phyloP scores from a whole-genome alignment of 2,113 vertebrate genomes.

The Morone saxatilis region DNA sequence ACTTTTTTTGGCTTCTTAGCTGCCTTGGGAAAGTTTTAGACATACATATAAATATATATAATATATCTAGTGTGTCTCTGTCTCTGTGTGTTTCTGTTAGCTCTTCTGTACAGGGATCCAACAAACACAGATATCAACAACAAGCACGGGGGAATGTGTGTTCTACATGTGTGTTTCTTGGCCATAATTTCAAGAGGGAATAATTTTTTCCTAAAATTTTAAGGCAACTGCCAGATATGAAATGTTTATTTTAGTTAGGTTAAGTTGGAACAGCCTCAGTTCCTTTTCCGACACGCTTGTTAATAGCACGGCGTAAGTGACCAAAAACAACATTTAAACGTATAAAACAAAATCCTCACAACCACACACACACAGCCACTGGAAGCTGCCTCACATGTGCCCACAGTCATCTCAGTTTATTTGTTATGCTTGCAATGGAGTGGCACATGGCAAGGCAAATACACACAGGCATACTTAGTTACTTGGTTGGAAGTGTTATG shows the following conservation, averaged over 20 bases:
- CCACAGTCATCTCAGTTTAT: constrained; percentile 23
- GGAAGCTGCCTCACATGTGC: constrained; percentile 18
- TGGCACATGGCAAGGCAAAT: constrained; percentile 27
- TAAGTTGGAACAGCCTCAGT: constrained; percentile 20
- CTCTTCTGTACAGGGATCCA: constrained; percentile 36
- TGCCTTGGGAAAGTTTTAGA: not conserved
- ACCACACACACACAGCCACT: constrained; percentile 19
- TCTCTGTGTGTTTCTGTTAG: constrained; percentile 1
- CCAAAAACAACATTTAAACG: constrained; percentile 39
- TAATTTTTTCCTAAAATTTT: constrained; percentile 12
- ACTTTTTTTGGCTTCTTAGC: not conserved
- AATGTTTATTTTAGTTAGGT: constrained; percentile 35
- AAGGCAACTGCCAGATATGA: constrained; percentile 31
- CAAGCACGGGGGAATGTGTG: constrained; percentile 22
- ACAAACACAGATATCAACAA: constrained; percentile 46
- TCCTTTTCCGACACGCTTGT: constrained; percentile 28
- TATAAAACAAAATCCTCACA: constrained; percentile 7
- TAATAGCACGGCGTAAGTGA: not conserved
- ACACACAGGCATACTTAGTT: constrained; percentile 33
- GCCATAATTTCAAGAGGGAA: constrained; percentile 26
- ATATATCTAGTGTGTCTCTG: not conserved
- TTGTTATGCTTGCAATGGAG: constrained; percentile 29
- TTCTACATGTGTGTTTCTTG: constrained; percentile 49
- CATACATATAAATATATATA: not conserved
- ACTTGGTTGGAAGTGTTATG: constrained; percentile 37